Conservation (phyloP, 2,888 invertebrate species). For the Ceramica pisi region DNA sequence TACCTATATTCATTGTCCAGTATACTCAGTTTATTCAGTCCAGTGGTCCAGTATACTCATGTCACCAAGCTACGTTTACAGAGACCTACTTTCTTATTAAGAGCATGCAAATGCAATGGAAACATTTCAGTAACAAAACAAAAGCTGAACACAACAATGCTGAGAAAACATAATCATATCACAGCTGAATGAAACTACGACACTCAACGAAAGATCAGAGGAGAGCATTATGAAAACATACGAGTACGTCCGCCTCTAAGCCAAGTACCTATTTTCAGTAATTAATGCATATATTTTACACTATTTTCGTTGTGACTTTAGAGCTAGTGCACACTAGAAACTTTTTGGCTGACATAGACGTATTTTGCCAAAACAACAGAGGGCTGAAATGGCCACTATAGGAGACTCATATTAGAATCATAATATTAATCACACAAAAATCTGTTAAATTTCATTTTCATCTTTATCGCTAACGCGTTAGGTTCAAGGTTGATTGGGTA, state of each 20-base stretch:
- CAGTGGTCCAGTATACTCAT: too few relatives aligned
- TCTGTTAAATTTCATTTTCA: too few relatives aligned
- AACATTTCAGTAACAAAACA: conserved; percentile 24
- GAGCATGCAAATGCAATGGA: background rate
- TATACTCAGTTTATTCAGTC: too few relatives aligned
- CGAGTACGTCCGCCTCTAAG: conserved; percentile 13
- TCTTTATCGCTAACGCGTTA: too few relatives aligned
- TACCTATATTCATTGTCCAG: too few relatives aligned
- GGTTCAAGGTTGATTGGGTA: too few relatives aligned
- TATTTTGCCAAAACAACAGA: too few relatives aligned
- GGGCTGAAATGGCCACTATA: too few relatives aligned
- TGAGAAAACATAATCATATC: conserved; percentile 16
- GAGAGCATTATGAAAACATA: conserved; percentile 27
- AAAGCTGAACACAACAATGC: conserved; percentile 19
- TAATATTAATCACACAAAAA: too few relatives aligned
- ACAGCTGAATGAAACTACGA: conserved; percentile 41
- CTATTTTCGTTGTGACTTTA: conserved; percentile 29
- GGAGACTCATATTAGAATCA: too few relatives aligned
- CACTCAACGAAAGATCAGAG: conserved; percentile 39
- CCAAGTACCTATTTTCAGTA: conserved; percentile 42
- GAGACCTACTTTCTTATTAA: too few relatives aligned
- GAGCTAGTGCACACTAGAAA: background rate
- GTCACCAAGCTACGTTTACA: too few relatives aligned
- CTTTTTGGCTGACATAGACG: background rate
- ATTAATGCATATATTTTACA: conserved; percentile 40